phyloP scores from a whole-genome alignment of 1,140 invertebrate species.

The Pseudomyrmex dendroicus region DNA sequence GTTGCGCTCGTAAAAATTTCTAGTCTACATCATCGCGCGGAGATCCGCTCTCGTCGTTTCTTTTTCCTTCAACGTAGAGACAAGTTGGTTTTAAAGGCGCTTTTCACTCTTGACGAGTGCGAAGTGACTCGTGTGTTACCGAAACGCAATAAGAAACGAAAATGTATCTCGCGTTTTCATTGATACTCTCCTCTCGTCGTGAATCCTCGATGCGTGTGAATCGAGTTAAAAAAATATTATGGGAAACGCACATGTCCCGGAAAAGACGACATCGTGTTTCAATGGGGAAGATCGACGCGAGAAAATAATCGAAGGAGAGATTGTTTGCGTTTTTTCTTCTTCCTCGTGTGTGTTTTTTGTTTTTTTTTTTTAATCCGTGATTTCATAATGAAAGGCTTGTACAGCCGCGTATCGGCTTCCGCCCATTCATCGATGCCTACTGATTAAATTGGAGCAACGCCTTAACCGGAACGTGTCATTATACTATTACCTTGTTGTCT shows the following conservation, averaged over 20 bases:
- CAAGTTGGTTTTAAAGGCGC: background rate
- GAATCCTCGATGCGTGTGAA: too few relatives aligned
- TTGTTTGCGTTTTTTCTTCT: constrained; percentile 17
- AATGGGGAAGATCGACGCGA: constrained; percentile 8
- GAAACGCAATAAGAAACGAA: too few relatives aligned
- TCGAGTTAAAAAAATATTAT: too few relatives aligned
- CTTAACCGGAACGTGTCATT: constrained; percentile 21
- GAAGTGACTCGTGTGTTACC: background rate
- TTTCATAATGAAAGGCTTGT: constrained; percentile 48
- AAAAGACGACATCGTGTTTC: too few relatives aligned
- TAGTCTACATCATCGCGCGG: background rate
- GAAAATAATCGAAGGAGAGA: constrained; percentile 53
- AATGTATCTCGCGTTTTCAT: too few relatives aligned
- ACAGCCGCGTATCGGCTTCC: background rate
- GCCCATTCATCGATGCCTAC: constrained; percentile 19
- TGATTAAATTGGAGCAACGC: constrained; percentile 19
- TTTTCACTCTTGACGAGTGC: background rate
- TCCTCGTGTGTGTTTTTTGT: too few relatives aligned
- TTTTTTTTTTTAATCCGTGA: constrained; percentile 49
- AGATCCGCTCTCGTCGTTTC: background rate
- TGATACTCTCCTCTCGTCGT: too few relatives aligned
- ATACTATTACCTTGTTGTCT: constrained; percentile 1
- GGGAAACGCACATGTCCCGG: too few relatives aligned
- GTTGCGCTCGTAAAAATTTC: background rate
- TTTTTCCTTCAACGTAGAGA: background rate